Evolutionary conservation across 2,113 vertebrate species (phyloP).

Genomic region (Erythrocebus patas): DNA sequence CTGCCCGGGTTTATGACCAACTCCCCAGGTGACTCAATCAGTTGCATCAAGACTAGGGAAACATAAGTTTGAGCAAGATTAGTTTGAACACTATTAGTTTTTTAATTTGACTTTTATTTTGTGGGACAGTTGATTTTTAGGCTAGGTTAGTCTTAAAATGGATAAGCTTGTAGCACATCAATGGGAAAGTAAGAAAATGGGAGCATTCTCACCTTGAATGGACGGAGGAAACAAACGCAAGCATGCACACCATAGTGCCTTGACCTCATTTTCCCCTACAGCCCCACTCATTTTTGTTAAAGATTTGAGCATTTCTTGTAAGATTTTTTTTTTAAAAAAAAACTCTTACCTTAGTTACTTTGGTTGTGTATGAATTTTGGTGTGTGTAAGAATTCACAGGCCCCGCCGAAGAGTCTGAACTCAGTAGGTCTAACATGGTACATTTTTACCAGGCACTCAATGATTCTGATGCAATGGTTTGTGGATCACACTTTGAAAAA

Average conservation of each 20-base stretch:
- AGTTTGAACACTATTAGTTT: background rate
- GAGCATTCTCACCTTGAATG: background rate
- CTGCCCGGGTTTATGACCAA: background rate
- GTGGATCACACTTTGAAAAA: background rate
- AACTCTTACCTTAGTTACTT: background rate
- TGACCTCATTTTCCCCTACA: background rate
- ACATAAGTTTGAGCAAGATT: background rate
- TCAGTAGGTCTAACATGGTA: background rate
- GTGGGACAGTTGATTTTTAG: background rate
- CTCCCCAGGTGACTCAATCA: background rate
- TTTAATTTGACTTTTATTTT: background rate
- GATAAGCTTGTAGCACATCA: background rate
- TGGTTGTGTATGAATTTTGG: background rate
- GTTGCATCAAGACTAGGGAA: background rate
- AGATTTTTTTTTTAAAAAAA: background rate
- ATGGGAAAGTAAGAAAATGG: background rate
- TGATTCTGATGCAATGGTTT: background rate
- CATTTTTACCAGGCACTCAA: background rate
- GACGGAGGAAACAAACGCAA: background rate
- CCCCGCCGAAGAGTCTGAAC: background rate
- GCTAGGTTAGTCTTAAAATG: background rate
- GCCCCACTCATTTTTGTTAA: background rate
- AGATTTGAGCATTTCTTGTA: background rate
- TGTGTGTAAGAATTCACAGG: background rate
- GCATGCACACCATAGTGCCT: background rate